Conservation (phyloP, 1,140 invertebrate genomes). For the Lucilia sericata region DNA sequence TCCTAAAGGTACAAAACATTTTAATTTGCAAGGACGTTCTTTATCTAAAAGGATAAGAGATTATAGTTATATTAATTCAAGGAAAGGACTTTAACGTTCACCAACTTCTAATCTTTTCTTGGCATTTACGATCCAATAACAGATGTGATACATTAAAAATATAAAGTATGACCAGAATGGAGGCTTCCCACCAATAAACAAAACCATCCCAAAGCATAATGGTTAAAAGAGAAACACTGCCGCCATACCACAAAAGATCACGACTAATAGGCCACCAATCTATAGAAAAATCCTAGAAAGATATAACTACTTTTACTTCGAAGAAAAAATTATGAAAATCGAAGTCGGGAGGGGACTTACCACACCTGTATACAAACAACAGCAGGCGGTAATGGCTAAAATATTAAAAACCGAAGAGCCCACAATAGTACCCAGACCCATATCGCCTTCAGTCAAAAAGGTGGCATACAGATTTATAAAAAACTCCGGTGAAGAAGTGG, state of each 20-base stretch:
- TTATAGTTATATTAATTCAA: no score
- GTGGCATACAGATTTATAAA: constrained; percentile 90
- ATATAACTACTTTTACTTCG: not conserved
- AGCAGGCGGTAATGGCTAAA: constrained; percentile 87
- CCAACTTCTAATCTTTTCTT: not conserved
- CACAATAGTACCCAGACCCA: constrained; percentile 87
- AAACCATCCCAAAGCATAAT: not conserved
- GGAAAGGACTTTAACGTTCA: not conserved
- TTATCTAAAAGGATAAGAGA: not conserved
- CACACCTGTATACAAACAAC: constrained; percentile 74
- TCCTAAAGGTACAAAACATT: not conserved
- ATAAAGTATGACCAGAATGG: not conserved
- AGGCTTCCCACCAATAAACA: not conserved
- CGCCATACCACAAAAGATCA: constrained; percentile 81
- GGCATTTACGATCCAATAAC: not conserved
- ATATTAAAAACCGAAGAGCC: constrained; percentile 94
- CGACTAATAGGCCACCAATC: constrained; percentile 90
- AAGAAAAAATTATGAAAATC: no score
- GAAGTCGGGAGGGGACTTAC: no score
- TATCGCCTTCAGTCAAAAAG: constrained; percentile 85
- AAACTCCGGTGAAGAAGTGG: constrained; percentile 88
- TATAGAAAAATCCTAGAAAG: constrained; percentile 71
- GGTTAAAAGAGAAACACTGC: constrained; percentile 67
- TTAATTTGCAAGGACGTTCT: not conserved
- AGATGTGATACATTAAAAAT: not conserved